A percentile compares a stretch with the other conserved stretches of the same genome.
Evolutionary conservation across 2,888 invertebrate genomes (phyloP).

Genomic region (Laspeyria flexula): DNA sequence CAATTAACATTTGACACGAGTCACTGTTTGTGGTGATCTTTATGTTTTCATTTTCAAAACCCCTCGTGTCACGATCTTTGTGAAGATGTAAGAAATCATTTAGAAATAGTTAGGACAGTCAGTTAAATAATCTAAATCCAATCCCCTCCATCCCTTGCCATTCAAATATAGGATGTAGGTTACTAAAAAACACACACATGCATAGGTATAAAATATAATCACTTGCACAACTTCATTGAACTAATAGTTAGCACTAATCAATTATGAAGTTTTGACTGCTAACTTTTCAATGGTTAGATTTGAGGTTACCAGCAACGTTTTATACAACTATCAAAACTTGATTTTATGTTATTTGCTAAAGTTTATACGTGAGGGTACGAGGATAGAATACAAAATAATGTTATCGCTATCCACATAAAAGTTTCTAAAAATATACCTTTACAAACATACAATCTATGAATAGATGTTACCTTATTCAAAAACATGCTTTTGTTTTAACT

Average conservation of each 20-base stretch:
- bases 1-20: constrained; percentile 67
- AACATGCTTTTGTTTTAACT: too few species aligned
- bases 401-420: constrained; percentile 15
- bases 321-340: constrained; percentile 42
- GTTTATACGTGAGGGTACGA: constrained; percentile 35
- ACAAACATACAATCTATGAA: neutral
- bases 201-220: too few species aligned
- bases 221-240: constrained; percentile 20
- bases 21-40: constrained; percentile 16
- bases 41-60: constrained; percentile 29
- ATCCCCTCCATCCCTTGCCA: too few species aligned
- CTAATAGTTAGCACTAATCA: constrained; percentile 46
- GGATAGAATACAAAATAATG: constrained; percentile 34
- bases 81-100: constrained; percentile 9
- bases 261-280: constrained; percentile 45
- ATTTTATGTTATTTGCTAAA: constrained; percentile 41
- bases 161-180: neutral
- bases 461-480: neutral
- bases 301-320: constrained; percentile 40
- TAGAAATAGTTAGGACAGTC: too few species aligned
- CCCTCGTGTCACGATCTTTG: constrained; percentile 25
- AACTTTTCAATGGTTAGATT: constrained; percentile 47
- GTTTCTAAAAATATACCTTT: constrained; percentile 31
- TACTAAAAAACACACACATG: neutral
- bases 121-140: too few species aligned